phyloP scores from a whole-genome alignment of 2,797 vertebrate genomes.

The Etheostoma nigrum region DNA sequence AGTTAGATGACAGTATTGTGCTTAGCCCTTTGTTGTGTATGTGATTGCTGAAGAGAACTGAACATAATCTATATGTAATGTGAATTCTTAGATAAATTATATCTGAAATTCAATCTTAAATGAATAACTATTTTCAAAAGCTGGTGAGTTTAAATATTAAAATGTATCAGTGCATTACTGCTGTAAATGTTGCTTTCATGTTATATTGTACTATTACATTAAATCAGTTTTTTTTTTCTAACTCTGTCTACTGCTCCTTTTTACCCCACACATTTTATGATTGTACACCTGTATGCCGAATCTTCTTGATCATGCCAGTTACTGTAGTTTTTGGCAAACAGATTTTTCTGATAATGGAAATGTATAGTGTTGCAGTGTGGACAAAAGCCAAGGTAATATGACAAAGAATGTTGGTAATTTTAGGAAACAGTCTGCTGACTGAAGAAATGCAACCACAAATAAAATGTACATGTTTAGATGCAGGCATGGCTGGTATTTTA shows the following conservation, averaged over 20 bases:
- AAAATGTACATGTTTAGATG: background rate
- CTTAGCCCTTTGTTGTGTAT: slow-evolving; percentile 52
- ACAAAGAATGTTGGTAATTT: background rate
- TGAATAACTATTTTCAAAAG: slow-evolving; percentile 63
- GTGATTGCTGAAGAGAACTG: slow-evolving; percentile 62
- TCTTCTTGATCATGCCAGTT: background rate
- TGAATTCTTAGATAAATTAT: slow-evolving; percentile 65
- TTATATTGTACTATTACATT: slow-evolving; percentile 69
- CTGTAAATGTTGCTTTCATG: slow-evolving; percentile 81
- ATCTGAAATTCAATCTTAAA: slow-evolving; percentile 50
- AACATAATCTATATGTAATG: slow-evolving; percentile 63
- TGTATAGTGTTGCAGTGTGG: background rate
- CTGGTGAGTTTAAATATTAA: slow-evolving; percentile 59
- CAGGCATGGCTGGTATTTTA: background rate
- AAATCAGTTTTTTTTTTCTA: slow-evolving; percentile 79
- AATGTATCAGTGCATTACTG: slow-evolving; percentile 66
- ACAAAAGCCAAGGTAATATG: background rate
- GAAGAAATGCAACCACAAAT: slow-evolving; percentile 9
- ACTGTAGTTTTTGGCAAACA: background rate
- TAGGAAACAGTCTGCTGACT: background rate
- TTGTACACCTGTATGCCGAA: background rate
- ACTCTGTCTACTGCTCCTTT: slow-evolving; percentile 17
- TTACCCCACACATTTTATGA: background rate
- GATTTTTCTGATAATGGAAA: background rate
- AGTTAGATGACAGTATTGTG: slow-evolving; percentile 61